These are phyloP conservation scores for Pelvicachromis taeniatus DNA, from an alignment of 2,113 vertebrate species.

Conservation along the genomic window DNA sequence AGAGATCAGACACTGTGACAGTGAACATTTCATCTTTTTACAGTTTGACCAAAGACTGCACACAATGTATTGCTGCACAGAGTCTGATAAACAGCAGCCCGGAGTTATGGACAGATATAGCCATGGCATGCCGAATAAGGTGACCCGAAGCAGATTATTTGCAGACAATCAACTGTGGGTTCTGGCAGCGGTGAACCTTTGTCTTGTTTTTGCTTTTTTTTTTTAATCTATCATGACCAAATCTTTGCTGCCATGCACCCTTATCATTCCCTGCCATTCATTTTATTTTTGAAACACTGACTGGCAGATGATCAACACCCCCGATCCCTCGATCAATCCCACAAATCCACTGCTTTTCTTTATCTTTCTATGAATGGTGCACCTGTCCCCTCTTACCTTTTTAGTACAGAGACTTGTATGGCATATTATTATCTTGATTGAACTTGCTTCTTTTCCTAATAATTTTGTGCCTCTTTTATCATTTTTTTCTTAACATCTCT, in stretches of 20 bases:
- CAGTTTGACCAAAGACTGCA: not conserved
- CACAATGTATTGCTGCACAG: not conserved
- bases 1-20: not conserved
- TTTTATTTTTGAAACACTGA: not conserved
- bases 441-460: not conserved
- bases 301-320: not conserved
- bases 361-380: conserved; percentile 4
- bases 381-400: not conserved
- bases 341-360: not conserved
- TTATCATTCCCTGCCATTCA: conserved; percentile 8
- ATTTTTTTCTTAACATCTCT: not conserved
- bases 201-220: not conserved
- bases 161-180: conserved; percentile 26
- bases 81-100: not conserved
- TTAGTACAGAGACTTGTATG: not conserved
- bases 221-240: not conserved
- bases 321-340: not conserved
- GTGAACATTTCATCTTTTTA: not conserved
- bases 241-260: not conserved
- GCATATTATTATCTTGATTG: not conserved
- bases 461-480: not conserved
- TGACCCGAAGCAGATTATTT: conserved; percentile 44
- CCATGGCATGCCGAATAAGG: not conserved
- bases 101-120: not conserved
- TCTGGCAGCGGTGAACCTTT: conserved; percentile 5